Base-by-base conservation (phyloP, 2,113 vertebrate species). In the Dasyprocta punctata region DNA sequence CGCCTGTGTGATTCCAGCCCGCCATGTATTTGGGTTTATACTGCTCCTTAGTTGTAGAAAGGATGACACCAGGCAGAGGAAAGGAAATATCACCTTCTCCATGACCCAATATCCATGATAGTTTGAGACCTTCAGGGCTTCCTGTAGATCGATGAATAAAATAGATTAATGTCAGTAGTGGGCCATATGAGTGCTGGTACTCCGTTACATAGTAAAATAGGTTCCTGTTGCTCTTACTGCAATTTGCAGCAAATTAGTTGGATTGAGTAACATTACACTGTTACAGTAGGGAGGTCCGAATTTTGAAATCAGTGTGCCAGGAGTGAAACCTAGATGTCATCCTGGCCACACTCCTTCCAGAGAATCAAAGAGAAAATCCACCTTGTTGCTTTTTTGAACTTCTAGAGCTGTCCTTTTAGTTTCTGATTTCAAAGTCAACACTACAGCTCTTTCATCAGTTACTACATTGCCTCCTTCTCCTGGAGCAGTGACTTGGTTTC, bases 1-100 rank as follows among this genome's bases (percentile, higher is more conserved):
- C 91, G 33, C 9, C 4, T 26, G 97, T 97, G 1, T 86, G 63
- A 89, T 98, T 98, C 63, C 67, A 67, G 10, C 1, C 19, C 84
- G 30, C 65, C 92, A 92, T 97, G 24, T 2, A 54, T 54, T 49
- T 20, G 56, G 3, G 3, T 61, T 41, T 75, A 1, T 56, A 14
- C 26, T 30, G 6, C 10, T 89, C 20, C 75, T 90, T 77, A 33
- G 11, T 28, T 49, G 24, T 0, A 38, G 47, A 87, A 90, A 47
- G 47, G 47, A 36, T 81, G 11, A n/a, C 56, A 81, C 38, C 11
- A 77, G 3, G 65, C 44, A 78, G 65, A 81, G 44, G 36, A 44
- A 82, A 86, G 19, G 56, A 22, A 6, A 38, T 11, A 8, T 5
- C 9, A 4, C 78, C 84, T 84, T 6, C 0, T 63, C 38, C 38